Evolutionary conservation across 1,140 invertebrate species (phyloP), one percentile per base, ranked within the genome.

Genomic region (Ips nitidus): DNA sequence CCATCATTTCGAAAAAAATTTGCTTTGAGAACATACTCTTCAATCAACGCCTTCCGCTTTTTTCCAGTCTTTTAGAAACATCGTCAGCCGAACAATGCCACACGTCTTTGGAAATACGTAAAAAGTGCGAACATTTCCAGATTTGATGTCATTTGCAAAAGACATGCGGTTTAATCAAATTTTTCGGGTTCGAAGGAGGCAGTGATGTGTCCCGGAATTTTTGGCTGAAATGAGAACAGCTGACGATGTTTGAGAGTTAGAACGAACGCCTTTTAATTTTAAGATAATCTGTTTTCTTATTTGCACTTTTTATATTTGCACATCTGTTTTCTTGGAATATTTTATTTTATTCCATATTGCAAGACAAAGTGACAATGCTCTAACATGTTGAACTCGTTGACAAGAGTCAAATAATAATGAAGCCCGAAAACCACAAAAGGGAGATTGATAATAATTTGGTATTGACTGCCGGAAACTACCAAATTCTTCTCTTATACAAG

Each of bases 121-220:
- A 68, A 66, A 68, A 61, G 66, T 60, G 66, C 58, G 66, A 68
- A 68, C 66, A 69, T 62, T 52, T 56, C n/a, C 47, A 47, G 66
- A 69, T 69, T 69, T 56, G 66, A 62, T 69, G 66, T 69, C 66
- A 62, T 69, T 62, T 62, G 59, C 66, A 69, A 56, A 59, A 61
- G 66, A 69, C 66, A 62, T 69, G 58, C 41, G 66, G 66, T 69
- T 69, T 69, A 69, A 69, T 69, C 66, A 69, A 69, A 69, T 69
- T 62, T 69, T 69, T 69, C 47, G 56, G 64, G 64, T 47, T 60
- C 36, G 56, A 60, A 68, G 57, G 56, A 41, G 45, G 57, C 58
- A 59, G 47, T 47, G 64, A 66, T 42, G 56, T 66, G 64, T 66
- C 53, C 64, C 56, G 52, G 37, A 42, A 22, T 58, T 45, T 66